These are phyloP conservation scores for Dolichotis patagonum DNA, from an alignment of 2,113 vertebrate species.

Conservation along the genomic window DNA sequence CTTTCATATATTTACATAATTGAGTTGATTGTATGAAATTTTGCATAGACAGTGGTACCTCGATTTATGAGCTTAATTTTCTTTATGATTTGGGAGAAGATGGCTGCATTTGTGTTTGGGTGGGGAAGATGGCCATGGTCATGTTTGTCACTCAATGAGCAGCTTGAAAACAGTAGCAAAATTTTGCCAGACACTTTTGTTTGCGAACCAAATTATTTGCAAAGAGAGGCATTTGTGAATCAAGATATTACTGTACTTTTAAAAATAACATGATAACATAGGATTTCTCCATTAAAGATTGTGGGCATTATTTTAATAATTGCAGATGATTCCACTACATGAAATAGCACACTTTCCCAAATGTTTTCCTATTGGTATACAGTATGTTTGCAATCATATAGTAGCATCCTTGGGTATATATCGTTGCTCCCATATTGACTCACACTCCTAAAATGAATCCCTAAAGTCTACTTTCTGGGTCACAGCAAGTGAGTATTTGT, in stretches of 20 bases:
- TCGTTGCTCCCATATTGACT: background rate
- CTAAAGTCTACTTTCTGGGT: slow-evolving; percentile 15
- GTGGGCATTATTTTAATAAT: background rate
- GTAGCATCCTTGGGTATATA: background rate
- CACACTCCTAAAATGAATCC: background rate
- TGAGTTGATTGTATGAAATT: background rate
- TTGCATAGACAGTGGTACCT: background rate
- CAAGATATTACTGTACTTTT: background rate
- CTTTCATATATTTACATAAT: background rate
- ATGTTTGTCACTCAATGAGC: background rate
- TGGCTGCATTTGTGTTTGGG: background rate
- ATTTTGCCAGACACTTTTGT: background rate
- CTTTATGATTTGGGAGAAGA: background rate
- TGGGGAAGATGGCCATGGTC: background rate
- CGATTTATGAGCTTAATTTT: background rate
- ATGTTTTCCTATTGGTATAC: background rate
- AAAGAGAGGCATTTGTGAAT: background rate
- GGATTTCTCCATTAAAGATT: background rate
- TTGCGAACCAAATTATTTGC: background rate
- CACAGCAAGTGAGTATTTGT: background rate
- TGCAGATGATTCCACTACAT: background rate
- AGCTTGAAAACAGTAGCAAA: background rate
- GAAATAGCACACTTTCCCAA: background rate
- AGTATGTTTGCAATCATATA: background rate
- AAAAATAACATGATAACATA: background rate